Conservation (phyloP, 1,140 invertebrate species). For the Habropoda laboriosa region DNA sequence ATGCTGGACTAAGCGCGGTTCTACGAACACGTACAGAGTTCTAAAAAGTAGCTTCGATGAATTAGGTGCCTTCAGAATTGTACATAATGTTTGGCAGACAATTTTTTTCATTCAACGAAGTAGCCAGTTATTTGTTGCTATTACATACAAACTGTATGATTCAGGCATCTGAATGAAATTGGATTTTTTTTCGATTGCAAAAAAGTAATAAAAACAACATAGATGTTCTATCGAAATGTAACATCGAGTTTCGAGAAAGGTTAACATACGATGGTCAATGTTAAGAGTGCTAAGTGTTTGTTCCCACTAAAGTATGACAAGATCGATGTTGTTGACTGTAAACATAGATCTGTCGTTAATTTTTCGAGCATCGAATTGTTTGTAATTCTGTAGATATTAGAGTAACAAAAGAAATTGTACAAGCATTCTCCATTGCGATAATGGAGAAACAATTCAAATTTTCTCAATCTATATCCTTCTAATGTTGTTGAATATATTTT, state of each 20-base stretch:
- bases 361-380: neutral
- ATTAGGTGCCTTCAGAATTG: conserved; percentile 45
- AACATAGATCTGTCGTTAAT: neutral
- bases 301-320: neutral
- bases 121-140: neutral
- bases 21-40: neutral
- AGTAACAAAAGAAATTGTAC: neutral
- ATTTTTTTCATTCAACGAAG: neutral
- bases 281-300: neutral
- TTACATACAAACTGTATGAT: conserved; percentile 13
- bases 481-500: neutral
- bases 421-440: neutral
- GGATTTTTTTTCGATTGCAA: neutral
- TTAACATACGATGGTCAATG: neutral
- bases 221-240: neutral
- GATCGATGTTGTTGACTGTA: neutral
- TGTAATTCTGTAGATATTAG: conserved; percentile 22
- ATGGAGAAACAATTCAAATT: neutral
- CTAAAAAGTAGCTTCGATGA: neutral
- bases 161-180: conserved; percentile 1
- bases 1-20: neutral
- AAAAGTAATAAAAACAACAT: neutral
- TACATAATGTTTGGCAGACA: conserved; percentile 8
- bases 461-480: neutral
- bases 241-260: neutral